Base-by-base conservation (phyloP, 1,140 invertebrate genomes). In the Catajapyx aquilonaris region DNA sequence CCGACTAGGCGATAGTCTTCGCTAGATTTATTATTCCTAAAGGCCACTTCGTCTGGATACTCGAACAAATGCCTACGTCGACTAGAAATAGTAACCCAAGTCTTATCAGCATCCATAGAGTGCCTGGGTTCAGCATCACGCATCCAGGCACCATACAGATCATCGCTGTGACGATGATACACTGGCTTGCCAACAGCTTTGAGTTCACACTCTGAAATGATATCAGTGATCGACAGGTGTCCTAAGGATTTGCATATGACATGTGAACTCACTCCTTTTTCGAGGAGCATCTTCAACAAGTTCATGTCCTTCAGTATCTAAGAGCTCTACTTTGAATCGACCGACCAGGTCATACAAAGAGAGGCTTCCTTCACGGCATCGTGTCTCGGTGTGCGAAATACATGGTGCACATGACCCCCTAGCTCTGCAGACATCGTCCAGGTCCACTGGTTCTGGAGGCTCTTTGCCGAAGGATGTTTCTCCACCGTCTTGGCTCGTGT, bases 151-250 rank as follows among this genome's bases (percentile, higher is more conserved):
- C 85, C 86, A 40, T 72, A 76, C 3, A 64, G 60, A 43, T 74
- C 66, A 35, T 78, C 73, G 42, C 77, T 76, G 18, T 66, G 71
- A 7, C 78, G 69, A 52, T 85, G 75, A 51, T 80, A 87, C 0
- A 93, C 81, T 1, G 88, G 84, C 50, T 91, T 91, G 0, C 87
- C 88, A 32, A 93, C 77, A 0, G 81, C 81, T 47, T 84, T 83
- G 5, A 91, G 62, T 42, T 79, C 66, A 52, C 86, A 90, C 53
- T 80, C 85, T 88, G 56, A 20, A 60, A 63, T 39, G 47, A n/a
- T n/a, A n/a, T n/a, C n/a, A n/a, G n/a, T n/a, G n/a, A n/a, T n/a
- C n/a, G n/a, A n/a, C n/a, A n/a, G n/a, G n/a, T n/a, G n/a, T n/a
- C n/a, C n/a, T n/a, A n/a, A n/a, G n/a, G n/a, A n/a, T n/a, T n/a